Conservation (phyloP, 2,888 invertebrate species). For the Colostygia pectinataria region DNA sequence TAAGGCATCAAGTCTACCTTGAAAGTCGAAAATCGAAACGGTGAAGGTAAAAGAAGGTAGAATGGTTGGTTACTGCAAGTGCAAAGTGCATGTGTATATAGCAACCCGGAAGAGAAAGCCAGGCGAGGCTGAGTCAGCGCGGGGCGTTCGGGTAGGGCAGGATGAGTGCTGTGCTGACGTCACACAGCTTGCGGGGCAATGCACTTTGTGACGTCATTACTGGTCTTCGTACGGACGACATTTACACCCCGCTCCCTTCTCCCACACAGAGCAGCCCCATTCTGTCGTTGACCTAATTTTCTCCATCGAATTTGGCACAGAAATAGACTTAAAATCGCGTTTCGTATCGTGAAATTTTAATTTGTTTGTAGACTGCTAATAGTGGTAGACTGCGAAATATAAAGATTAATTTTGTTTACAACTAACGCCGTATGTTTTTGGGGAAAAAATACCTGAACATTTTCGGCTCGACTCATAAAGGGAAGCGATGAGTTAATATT, state of each 20-base stretch:
- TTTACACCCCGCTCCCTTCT: conserved; percentile 30
- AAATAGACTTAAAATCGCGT: conserved; percentile 33
- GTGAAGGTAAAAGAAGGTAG: conserved; percentile 14
- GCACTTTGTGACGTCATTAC: conserved; percentile 43
- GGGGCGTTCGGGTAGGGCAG: conserved; percentile 36
- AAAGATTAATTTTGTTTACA: too few relatives aligned
- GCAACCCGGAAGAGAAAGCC: conserved; percentile 37
- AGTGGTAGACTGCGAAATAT: too few relatives aligned
- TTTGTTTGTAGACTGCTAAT: not conserved
- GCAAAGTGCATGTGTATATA: conserved; percentile 15
- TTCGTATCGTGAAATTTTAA: conserved; percentile 4
- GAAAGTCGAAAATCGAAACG: conserved; percentile 26
- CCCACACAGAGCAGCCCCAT: conserved; percentile 39
- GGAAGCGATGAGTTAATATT: conserved; percentile 17
- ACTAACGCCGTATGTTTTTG: too few relatives aligned
- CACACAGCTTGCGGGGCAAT: conserved; percentile 51
- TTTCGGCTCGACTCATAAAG: not conserved
- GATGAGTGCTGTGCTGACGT: conserved; percentile 49
- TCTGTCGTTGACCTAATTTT: conserved; percentile 52
- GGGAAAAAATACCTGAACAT: not conserved
- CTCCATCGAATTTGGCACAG: conserved; percentile 34
- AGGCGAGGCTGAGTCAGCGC: conserved; percentile 31
- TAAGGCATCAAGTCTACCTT: conserved; percentile 26
- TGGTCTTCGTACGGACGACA: conserved; percentile 23
- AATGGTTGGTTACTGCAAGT: conserved; percentile 9